Percentiles rank a stretch among this genome's conserved stretches.
Conservation (phyloP, 2,888 invertebrate genomes). For the Leucophenga maculata region DNA sequence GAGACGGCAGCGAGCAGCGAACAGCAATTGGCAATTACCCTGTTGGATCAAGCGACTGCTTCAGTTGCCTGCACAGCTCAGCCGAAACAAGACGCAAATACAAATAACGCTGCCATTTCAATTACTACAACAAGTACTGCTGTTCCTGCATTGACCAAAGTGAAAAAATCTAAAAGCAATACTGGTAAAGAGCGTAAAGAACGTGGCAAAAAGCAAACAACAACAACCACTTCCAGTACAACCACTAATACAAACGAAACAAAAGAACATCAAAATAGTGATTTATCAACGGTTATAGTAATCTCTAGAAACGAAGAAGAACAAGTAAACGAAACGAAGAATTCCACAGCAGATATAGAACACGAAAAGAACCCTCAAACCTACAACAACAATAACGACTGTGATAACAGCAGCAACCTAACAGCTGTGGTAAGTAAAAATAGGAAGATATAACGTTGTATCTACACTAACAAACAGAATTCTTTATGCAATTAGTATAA, state of each 20-base stretch:
- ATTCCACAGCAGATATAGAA: slow-evolving; percentile 31
- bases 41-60: slow-evolving; percentile 34
- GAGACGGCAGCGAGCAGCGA: slow-evolving; percentile 32
- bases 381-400: slow-evolving; percentile 16
- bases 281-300: slow-evolving; percentile 12
- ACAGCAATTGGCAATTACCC: slow-evolving; percentile 51
- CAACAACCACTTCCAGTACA: background rate
- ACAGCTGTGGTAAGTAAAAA: background rate
- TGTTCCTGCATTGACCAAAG: slow-evolving; percentile 34
- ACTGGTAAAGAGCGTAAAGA: slow-evolving; percentile 47
- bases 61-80: slow-evolving; percentile 54
- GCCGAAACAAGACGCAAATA: slow-evolving; percentile 58
- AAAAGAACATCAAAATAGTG: slow-evolving; percentile 36
- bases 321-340: slow-evolving; percentile 28
- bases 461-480: too few species aligned
- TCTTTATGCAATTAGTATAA: too few species aligned
- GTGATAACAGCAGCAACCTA: slow-evolving; percentile 9
- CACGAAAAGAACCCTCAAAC: background rate
- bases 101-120: slow-evolving; percentile 32
- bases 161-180: slow-evolving; percentile 50
- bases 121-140: slow-evolving; percentile 31
- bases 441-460: too few species aligned
- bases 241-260: slow-evolving; percentile 21
- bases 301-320: slow-evolving; percentile 2
- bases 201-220: slow-evolving; percentile 50